Conservation (phyloP, 2,113 vertebrate species). For the Poecile atricapillus region DNA sequence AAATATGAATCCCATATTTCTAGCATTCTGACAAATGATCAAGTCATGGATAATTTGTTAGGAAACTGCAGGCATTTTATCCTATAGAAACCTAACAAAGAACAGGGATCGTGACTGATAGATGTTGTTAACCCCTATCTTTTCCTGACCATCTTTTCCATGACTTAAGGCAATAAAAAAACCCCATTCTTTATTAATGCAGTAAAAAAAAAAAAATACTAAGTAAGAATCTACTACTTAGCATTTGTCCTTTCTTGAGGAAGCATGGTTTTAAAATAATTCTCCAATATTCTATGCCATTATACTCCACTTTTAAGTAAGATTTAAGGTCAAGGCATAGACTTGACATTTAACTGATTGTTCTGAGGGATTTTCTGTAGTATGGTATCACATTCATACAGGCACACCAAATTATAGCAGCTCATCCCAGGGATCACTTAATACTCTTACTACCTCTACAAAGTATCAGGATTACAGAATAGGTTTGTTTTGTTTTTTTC, state of each 20-base stretch:
- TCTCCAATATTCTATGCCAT: not conserved
- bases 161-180: not conserved
- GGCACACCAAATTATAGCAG: not conserved
- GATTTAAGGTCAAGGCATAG: not conserved
- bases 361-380: not conserved
- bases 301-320: not conserved
- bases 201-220: not conserved
- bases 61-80: not conserved
- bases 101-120: not conserved
- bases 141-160: not conserved
- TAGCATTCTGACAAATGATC: not conserved
- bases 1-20: not conserved
- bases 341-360: not conserved
- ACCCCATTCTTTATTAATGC: fast-evolving
- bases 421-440: not conserved
- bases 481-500: not conserved
- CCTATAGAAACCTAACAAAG: not conserved
- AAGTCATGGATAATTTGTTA: not conserved
- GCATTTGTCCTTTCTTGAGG: not conserved
- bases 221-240: not conserved
- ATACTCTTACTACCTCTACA: not conserved
- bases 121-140: not conserved
- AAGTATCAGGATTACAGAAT: not conserved
- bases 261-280: not conserved
- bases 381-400: not conserved